Percentiles rank a stretch among this genome's conserved stretches.
phyloP scores from a whole-genome alignment of 30 jellyfish, hydroid and myxozoan species.

The Mastigias papua region DNA sequence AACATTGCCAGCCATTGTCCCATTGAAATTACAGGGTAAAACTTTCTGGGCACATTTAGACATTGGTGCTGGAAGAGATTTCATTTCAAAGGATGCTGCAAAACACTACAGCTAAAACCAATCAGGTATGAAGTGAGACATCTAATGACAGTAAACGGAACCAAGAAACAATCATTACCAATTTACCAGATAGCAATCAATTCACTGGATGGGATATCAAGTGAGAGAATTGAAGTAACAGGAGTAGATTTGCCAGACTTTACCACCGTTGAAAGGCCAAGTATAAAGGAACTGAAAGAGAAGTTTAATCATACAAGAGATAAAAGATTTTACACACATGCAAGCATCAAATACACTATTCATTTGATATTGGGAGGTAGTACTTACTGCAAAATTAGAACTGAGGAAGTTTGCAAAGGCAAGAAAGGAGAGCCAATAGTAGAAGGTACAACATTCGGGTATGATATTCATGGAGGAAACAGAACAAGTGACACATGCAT shows the following conservation, averaged over 20 bases:
- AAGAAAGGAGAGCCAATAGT: slow-evolving; percentile 61
- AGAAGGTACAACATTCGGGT: slow-evolving; percentile 59
- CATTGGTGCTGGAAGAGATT: slow-evolving; percentile 69
- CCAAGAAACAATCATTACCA: slow-evolving; percentile 55
- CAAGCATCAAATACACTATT: slow-evolving; percentile 32
- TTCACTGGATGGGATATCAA: slow-evolving; percentile 51
- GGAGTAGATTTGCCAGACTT: slow-evolving; percentile 62
- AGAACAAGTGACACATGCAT: slow-evolving; percentile 29
- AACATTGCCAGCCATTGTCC: slow-evolving; percentile 59
- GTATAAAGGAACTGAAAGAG: slow-evolving; percentile 43
- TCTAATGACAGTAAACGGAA: slow-evolving; percentile 46
- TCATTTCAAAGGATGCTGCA: slow-evolving; percentile 59
- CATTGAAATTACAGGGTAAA: slow-evolving; percentile 29
- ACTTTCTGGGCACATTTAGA: slow-evolving; percentile 62
- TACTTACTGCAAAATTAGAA: slow-evolving; percentile 45
- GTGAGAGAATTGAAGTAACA: slow-evolving; percentile 67
- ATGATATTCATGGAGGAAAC: slow-evolving; percentile 22
- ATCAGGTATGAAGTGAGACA: too few species aligned
- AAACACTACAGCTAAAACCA: slow-evolving; percentile 21
- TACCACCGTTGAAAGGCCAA: slow-evolving; percentile 66
- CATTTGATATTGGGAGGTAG: slow-evolving; percentile 55
- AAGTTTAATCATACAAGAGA: slow-evolving; percentile 66
- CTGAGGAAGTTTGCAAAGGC: slow-evolving; percentile 46
- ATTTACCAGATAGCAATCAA: slow-evolving; percentile 40
- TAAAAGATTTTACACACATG: slow-evolving; percentile 33